A percentile compares a stretch with the other conserved stretches of the same genome.
Conservation (phyloP, 1,140 invertebrate genomes). For the Protaetia brevitarsis region DNA sequence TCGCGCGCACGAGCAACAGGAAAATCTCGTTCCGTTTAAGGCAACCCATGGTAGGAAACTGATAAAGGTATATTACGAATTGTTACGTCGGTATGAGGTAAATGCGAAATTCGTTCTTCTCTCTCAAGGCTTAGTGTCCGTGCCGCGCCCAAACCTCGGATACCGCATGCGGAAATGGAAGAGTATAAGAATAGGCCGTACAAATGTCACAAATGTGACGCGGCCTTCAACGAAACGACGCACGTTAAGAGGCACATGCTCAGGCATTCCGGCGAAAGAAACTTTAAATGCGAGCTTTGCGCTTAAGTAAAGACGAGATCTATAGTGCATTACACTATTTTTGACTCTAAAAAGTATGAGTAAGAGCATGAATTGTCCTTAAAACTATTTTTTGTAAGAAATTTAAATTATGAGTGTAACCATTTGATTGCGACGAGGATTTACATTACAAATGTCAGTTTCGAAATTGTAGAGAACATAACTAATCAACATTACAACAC, state of each 20-base stretch:
- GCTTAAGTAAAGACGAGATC: conserved; percentile 30
- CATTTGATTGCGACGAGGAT: no score
- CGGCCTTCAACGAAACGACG: conserved; percentile 31
- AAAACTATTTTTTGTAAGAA: no score
- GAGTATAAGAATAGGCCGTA: conserved; percentile 22
- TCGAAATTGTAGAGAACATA: no score
- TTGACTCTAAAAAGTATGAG: no score
- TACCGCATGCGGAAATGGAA: conserved; percentile 14
- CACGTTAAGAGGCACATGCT: conserved; percentile 36
- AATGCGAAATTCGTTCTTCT: neutral
- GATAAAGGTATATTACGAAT: conserved; percentile 28
- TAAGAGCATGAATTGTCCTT: no score
- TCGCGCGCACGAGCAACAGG: neutral
- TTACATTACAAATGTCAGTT: no score
- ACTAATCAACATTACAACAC: no score
- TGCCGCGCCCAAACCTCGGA: neutral
- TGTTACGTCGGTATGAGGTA: neutral
- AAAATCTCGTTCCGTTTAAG: conserved; percentile 25
- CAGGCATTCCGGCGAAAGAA: conserved; percentile 32
- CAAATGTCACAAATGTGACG: conserved; percentile 33
- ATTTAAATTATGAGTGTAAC: no score
- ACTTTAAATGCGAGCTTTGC: conserved; percentile 36
- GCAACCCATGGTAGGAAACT: conserved; percentile 32
- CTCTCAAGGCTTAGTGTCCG: conserved; percentile 20
- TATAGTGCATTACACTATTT: no score